Base-by-base conservation (phyloP, 2,888 invertebrate genomes). In the Nemapogon koenigi region DNA sequence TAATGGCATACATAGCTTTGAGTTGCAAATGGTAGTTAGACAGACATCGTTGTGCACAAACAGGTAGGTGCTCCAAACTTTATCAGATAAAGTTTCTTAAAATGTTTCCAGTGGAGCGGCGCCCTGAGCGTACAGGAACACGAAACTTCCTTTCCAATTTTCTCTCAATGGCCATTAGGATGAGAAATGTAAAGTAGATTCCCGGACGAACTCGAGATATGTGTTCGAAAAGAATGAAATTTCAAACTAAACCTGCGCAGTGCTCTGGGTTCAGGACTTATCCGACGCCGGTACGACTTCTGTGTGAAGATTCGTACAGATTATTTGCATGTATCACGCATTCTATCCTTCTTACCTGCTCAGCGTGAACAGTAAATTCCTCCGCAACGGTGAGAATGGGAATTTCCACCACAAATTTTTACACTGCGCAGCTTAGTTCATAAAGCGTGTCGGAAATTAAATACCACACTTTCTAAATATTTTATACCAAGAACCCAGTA, bases 171-270 rank as follows among this genome's bases (percentile, higher is more conserved):
- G 75, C 76, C 72, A 76, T 78, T 78, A 75, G 68, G 72, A 76
- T 75, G 76, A 76, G 69, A 73, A 78, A 76, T 75, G 75, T 71
- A 75, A 73, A 75, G 68, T 75, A 73, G 73, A 72, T 72, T 72
- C 65, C 61, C 64, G 63, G 56, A 59, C 60, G 69, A 65, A 71
- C 61, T 65, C 71, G 66, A 70, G 71, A 72, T 75, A 71, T 73
- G 69, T 68, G 68, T 72, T 69, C 57, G 63, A 60, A 60, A 69
- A 73, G 72, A 75, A 73, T 71, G 65, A 72, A 76, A 71, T 70
- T 71, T 66, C 61, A 59, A 67, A 68, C 62, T 62, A 57, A 66
- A 65, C 62, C 63, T 59, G 60, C 60, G 55, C 49, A 51, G 55
- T 57, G 55, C 49, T 49, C 59, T 13, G 53, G 43, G 45, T 55